phyloP scores from a whole-genome alignment of 2,888 invertebrate species.

The Trisateles emortualis region DNA sequence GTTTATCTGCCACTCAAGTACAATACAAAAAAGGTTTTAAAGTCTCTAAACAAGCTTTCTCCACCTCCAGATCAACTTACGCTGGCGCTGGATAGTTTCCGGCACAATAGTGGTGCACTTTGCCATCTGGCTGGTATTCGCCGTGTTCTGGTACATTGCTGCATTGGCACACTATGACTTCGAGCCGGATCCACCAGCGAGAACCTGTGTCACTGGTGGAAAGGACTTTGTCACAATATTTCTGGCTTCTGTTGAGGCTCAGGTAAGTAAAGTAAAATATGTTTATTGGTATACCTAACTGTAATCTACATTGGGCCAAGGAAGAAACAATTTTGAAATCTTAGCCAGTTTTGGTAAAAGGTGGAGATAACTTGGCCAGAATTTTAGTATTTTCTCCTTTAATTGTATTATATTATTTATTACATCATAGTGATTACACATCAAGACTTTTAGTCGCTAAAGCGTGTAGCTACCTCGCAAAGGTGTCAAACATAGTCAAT shows the following conservation, averaged over 20 bases:
- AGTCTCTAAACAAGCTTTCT: background rate
- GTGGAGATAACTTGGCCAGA: too few species aligned
- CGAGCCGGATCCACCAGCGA: constrained; percentile 75
- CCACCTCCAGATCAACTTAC: constrained; percentile 72
- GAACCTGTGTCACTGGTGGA: constrained; percentile 78
- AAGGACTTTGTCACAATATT: constrained; percentile 81
- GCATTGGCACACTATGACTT: constrained; percentile 82
- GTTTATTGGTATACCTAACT: too few species aligned
- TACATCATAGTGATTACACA: too few species aligned
- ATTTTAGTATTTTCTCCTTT: too few species aligned
- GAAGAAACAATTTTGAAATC: too few species aligned
- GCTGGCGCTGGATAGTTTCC: constrained; percentile 83
- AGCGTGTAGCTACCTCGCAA: too few species aligned
- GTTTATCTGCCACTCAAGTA: background rate
- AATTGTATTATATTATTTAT: too few species aligned
- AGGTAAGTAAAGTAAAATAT: constrained; percentile 53
- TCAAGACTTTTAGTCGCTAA: too few species aligned
- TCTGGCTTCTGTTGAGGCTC: constrained; percentile 81
- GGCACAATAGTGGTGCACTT: constrained; percentile 80
- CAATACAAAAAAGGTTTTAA: background rate
- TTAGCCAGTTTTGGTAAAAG: too few species aligned
- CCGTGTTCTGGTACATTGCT: constrained; percentile 80
- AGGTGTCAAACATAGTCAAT: too few species aligned
- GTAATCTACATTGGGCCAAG: too few species aligned
- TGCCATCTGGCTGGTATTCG: constrained; percentile 80